Base-by-base conservation (phyloP, 2,888 invertebrate genomes). In the Himalopsyche japonica region DNA sequence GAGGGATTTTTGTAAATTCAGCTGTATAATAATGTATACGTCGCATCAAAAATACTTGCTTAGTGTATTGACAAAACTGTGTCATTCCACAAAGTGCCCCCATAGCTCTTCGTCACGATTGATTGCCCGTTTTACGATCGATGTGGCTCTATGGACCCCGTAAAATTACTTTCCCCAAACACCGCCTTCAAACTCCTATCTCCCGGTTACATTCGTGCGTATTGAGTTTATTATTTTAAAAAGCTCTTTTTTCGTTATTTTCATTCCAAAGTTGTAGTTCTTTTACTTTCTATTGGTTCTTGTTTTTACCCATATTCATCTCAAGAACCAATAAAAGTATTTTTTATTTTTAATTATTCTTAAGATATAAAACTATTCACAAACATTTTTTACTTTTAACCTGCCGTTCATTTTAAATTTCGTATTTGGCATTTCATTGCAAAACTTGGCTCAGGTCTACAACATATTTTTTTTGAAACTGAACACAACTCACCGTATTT, bases 21-120 rank as follows among this genome's bases (percentile, higher is more conserved):
- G 27, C 70, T 27, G 3, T 64, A 64, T 64, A 64, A 64, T 64
- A 64, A 64, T 64, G 70, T 70, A 70, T 27, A 70, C 70, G 20
- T 70, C 27, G 70, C 70, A 70, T 70, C 24, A 70, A 30, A 30
- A 70, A 70, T 70, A 70, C 70, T 70, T 70, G 70, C 70, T 70
- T 70, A 70, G 70, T 70, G 70, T 70, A 70, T 70, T 70, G 70
- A 70, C 70, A 70, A 70, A 70, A 70, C 70, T 70, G 70, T 70
- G 70, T 70, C 70, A 70, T 70, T 70, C 70, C 70, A 27, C 70
- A 70, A 70, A 70, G 70, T 70, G 70, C 70, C 70, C 70, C 70
- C 70, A 70, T 70, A 70, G 70, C 70, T 70, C 70, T 70, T 27
- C 20, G 70, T 70, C 70, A 70, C 70, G 70, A 70, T 70, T 70